Evolutionary conservation across 1,140 invertebrate species (phyloP), one percentile per base, ranked within the genome.

Genomic region (Pantala flavescens): DNA sequence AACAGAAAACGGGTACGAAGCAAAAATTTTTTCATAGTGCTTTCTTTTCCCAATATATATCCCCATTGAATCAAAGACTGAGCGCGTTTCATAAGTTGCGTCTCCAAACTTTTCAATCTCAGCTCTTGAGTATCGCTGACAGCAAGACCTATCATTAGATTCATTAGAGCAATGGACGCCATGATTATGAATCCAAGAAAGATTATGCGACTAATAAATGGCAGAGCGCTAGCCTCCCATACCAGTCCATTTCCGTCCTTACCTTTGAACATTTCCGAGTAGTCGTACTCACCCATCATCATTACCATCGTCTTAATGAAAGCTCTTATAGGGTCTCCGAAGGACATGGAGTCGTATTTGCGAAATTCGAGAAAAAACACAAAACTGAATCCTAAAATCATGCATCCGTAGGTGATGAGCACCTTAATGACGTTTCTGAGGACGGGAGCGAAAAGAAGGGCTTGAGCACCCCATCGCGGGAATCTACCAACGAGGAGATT

Each of bases 271-370:
- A 83, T 78, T 28, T 79, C 79, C 21, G 78, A 78, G 76, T 86
- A 88, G 76, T 87, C 84, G 76, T 85, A 84, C 78, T 88, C 87
- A 12, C 85, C 85, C 77, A 85, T 86, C 84, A 87, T 87, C 87
- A 88, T 88, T 63, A 86, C 86, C 3, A 84, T 79, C 5, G 85
- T 86, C 78, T 85, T 86, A 0, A 85, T 78, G 14, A 86, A 75
- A 0, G 84, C 80, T 14, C 80, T 78, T 82, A 83, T 83, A 23
- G 83, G 81, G 76, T 83, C 77, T 23, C 70, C 74, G 78, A 86
- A 87, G 73, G 83, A 16, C 5, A 5, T 3, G 1, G 49, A 78
- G 43, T 81, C 78, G 63, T 80, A 81, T 75, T 78, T 79, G 78
- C 81, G 79, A 78, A 86, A 87, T 74, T 83, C 80, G 75, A 87